Percentiles rank a stretch among this genome's conserved stretches.
phyloP scores from a whole-genome alignment of 2,888 invertebrate species.

The Agriopis aurantiaria region DNA sequence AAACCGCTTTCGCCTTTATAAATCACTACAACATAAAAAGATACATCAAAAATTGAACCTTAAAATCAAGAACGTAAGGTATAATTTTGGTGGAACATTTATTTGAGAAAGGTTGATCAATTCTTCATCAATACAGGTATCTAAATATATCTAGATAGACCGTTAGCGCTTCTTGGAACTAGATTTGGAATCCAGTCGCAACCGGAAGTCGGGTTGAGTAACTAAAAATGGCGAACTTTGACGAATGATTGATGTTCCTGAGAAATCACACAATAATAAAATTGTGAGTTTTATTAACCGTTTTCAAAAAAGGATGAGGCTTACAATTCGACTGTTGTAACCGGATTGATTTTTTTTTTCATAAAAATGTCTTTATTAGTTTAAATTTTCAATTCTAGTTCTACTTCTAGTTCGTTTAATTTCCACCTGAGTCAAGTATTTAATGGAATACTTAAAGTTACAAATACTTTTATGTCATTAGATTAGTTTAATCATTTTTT shows the following conservation, averaged over 20 bases:
- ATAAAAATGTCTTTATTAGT: too few species aligned
- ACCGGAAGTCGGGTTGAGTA: conserved; percentile 53
- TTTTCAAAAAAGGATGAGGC: too few species aligned
- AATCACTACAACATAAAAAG: conserved; percentile 42
- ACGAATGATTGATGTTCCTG: conserved; percentile 8
- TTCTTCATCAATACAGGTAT: conserved; percentile 49
- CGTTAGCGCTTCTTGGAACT: conserved; percentile 60
- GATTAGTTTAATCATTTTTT: too few species aligned
- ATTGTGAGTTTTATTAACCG: too few species aligned
- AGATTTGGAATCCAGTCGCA: conserved; percentile 52
- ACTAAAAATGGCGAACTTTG: conserved; percentile 22
- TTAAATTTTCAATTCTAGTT: too few species aligned
- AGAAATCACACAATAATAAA: neutral
- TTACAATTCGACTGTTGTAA: too few species aligned
- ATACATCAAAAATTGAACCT: neutral
- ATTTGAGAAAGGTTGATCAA: conserved; percentile 48
- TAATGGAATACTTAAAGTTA: too few species aligned
- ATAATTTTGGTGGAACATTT: conserved; percentile 3
- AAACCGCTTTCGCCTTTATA: conserved; percentile 50
- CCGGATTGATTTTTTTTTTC: too few species aligned
- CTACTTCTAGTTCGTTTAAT: too few species aligned
- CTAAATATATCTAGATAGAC: conserved; percentile 51
- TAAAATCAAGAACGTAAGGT: conserved; percentile 1
- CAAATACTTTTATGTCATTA: too few species aligned
- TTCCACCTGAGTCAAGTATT: too few species aligned